Base-by-base conservation (phyloP, 2,797 vertebrate genomes). In the Brachymystax lenok region DNA sequence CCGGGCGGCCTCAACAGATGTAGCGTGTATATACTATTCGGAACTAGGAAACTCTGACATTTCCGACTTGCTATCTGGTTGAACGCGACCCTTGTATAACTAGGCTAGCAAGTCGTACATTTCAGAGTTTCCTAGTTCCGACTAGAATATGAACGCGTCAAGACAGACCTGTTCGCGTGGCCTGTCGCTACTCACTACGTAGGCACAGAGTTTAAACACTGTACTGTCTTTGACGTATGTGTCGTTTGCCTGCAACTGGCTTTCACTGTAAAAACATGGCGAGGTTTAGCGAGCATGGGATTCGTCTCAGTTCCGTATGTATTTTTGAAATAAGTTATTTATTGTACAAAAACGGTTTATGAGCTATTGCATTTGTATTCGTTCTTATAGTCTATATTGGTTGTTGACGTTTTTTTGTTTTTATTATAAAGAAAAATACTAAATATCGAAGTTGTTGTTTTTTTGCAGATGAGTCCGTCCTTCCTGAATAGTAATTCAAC, bases 401-500 rank as follows among this genome's bases (percentile, higher is more conserved):
- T 68, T 5, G 46, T 61, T 72, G 52, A 59, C 56, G 56, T 24
- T 24, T n/a, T 59, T 56, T 59, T 59, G 19, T 21, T 56, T 28
- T 28, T 4, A 21, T 70, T 10, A 24, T 56, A 21, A 80, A 75
- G 30, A 66, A 69, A 51, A 70, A 67, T 3, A 46, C 40, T 68
- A 33, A 74, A 6, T 30, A 54, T 73, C 28, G 61, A 13, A 33
- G 30, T 1, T 69, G 8, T 27, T 10, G 28, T 74, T 78, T 56
- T 50, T 71, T 71, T 84, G 51, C 71, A 95, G 96, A 94, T 95
- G 92, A 95, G 94, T 73, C 95, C 95, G 61, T 90, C 93, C 81
- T 96, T 92, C 85, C 92, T 95, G 80, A 92, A 93, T 90, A 95
- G 94, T 86, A 95, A 95, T 92, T 95, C 94, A 52, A 93, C 93